Evolutionary conservation across 2,113 vertebrate species (phyloP), one percentile per base, ranked within the genome.

Genomic region (Otocyon megalotis): DNA sequence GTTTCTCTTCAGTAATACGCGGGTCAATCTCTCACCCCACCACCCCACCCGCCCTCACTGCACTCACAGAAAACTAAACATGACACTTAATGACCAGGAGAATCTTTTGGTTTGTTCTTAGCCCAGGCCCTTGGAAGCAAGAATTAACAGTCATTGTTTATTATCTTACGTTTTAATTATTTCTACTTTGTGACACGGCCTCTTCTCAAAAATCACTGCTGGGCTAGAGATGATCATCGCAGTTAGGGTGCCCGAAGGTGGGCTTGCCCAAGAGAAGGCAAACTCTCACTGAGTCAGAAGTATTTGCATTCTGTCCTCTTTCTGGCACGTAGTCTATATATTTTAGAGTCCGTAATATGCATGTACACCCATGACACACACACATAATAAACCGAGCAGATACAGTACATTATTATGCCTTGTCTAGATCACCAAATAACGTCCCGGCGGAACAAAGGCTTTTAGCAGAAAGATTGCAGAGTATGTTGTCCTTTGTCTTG

Each of bases 301-400:
- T 22, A 12, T n/a, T 58, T 86, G 56, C 56, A 0, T 37, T 54
- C 85, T 58, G 60, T 90, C 71, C 35, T 30, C 86, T 88, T 48
- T 20, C 90, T 93, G 94, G 81, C 88, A 69, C 82, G 24, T n/a
- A 62, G n/a, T 81, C 53, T 58, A 67, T 82, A 20, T 81, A 74
- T 72, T 96, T 98, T 96, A 93, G 84, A 95, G 97, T 85, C 60
- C 60, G 84, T 96, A 97, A 97, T 97, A 95, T 88, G 72, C 88
- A 93, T 69, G 53, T 83, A 88, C 88, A 65, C 88, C 71, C 90
- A 91, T 96, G 96, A 97, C 97, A 97, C 97, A 97, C 71, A 96
- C 93, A 90, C 92, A n/a, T 67, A 72, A 96, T 98, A 96, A 97
- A 88, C 65, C 1, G 74, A 60, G 22, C 88, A 88, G 97, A 96